Evolutionary conservation across 2,113 vertebrate genomes (phyloP).

Genomic region (Xiphophorus couchianus): DNA sequence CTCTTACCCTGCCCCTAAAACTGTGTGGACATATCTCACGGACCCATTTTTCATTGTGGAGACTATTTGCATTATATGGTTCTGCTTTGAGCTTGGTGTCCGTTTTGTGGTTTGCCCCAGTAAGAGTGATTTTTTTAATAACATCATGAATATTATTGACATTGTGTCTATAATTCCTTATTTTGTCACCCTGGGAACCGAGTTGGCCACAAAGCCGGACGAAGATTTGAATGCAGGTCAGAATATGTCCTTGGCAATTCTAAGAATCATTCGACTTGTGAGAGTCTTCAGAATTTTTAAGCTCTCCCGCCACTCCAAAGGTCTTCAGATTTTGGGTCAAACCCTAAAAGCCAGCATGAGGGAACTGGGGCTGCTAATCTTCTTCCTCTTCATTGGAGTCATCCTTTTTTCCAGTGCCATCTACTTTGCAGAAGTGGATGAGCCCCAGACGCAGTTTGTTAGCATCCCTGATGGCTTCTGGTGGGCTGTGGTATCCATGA

Average conservation of each 20-base stretch:
- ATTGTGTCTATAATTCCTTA: conserved; percentile 97
- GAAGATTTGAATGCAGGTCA: conserved; percentile 85
- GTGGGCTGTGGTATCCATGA: conserved; percentile 99
- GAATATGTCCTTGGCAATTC: conserved; percentile 95
- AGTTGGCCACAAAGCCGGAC: conserved; percentile 87
- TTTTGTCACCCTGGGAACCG: conserved; percentile 93
- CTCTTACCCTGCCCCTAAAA: conserved; percentile 62
- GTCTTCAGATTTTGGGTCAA: conserved; percentile 91
- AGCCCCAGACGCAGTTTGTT: conserved; percentile 94
- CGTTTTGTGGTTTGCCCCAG: conserved; percentile 95
- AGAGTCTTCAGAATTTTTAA: conserved; percentile 98
- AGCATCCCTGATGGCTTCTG: conserved; percentile 99
- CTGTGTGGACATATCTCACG: conserved; percentile 78
- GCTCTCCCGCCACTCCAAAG: conserved; percentile 92
- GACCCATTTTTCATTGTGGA: conserved; percentile 97
- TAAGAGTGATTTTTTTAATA: conserved; percentile 93
- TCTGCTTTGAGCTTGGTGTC: conserved; percentile 91
- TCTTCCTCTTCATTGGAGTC: conserved; percentile 98
- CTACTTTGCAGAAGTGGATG: conserved; percentile 96
- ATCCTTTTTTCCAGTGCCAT: conserved; percentile 97
- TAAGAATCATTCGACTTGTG: conserved; percentile 93
- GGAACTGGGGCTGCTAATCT: conserved; percentile 93
- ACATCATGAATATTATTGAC: conserved; percentile 98
- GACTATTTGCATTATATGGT: conserved; percentile 96
- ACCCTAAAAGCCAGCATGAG: conserved; percentile 92